Evolutionary conservation across 2,113 vertebrate species (phyloP).

Genomic region (Scytalopus superciliaris): DNA sequence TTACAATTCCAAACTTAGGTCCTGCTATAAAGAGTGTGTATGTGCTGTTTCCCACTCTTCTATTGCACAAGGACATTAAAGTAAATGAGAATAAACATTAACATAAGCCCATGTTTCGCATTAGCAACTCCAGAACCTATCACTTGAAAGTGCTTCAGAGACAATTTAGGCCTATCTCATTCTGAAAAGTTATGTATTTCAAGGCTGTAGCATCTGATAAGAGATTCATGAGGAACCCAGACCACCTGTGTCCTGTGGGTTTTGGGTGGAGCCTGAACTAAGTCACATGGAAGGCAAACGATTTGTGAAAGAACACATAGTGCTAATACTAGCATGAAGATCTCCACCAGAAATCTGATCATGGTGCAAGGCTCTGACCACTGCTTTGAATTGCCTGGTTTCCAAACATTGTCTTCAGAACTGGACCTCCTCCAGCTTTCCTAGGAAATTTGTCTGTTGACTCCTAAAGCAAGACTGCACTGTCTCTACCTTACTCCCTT

Average conservation of each 20-base stretch:
- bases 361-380: background rate
- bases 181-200: background rate
- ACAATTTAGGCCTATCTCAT: background rate
- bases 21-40: background rate
- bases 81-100: background rate
- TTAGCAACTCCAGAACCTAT: background rate
- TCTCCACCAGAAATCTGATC: background rate
- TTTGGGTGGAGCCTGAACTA: background rate
- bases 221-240: background rate
- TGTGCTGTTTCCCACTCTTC: background rate
- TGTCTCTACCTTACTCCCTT: background rate
- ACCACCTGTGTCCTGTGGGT: background rate
- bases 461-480: background rate
- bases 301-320: background rate
- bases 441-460: background rate
- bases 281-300: background rate
- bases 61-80: background rate
- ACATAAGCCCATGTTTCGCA: background rate
- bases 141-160: accelerated
- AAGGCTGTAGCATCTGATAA: background rate
- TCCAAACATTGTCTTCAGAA: background rate
- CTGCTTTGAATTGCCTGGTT: background rate
- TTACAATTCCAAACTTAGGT: background rate
- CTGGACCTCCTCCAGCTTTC: background rate
- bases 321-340: background rate